These are phyloP conservation scores for Nothoprocta perdicaria DNA, from an alignment of 2,113 vertebrate genomes.

Conservation along the genomic window DNA sequence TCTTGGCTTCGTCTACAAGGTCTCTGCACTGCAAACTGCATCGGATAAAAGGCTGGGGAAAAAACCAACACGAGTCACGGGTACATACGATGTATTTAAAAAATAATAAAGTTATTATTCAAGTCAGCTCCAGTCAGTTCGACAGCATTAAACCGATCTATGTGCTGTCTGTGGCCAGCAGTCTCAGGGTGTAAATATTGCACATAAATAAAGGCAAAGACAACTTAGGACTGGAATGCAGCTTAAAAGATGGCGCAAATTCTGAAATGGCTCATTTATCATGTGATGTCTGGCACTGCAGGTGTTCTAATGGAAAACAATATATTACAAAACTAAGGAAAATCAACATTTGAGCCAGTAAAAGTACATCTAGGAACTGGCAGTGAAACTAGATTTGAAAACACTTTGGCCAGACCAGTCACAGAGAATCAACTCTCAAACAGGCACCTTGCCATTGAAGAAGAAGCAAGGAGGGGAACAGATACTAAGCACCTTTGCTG, in stretches of 20 bases:
- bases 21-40: constrained; percentile 97
- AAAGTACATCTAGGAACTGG: background rate
- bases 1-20: constrained; percentile 98
- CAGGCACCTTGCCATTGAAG: background rate
- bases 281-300: background rate
- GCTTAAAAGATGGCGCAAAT: background rate
- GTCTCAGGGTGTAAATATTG: background rate
- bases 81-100: background rate
- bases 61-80: background rate
- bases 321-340: background rate
- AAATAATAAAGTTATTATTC: constrained; percentile 35
- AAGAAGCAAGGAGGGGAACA: background rate
- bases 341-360: background rate
- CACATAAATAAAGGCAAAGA: background rate
- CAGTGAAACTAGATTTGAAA: background rate
- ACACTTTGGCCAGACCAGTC: background rate
- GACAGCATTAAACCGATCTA: background rate
- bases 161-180: background rate
- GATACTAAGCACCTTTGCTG: background rate
- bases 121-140: background rate
- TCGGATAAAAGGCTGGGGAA: constrained; percentile 90
- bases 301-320: background rate
- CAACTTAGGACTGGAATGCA: background rate
- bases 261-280: background rate
- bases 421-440: background rate